Evolutionary conservation across 2,797 vertebrate species (phyloP), one percentile per base, ranked within the genome.

Genomic region (Morelia viridis): DNA sequence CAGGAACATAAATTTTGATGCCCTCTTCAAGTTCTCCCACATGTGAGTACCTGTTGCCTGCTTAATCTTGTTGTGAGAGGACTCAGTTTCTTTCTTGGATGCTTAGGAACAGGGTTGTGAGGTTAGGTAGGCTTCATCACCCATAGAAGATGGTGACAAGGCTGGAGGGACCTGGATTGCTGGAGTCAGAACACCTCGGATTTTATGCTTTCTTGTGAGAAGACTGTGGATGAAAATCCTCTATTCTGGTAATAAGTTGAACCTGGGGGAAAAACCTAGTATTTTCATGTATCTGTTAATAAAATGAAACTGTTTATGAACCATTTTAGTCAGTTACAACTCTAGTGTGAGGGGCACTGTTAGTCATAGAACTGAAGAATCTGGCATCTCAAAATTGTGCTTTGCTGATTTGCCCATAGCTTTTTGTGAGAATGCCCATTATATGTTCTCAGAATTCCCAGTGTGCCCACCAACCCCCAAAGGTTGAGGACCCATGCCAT

Each of bases 11-110:
- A 97, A 98, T 94, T 95, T 98, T 0, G 97, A 98, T 0, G 97
- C 97, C 0, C 97, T 98, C 80, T 96, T 98, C 90, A 98, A 98
- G 93, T 98, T 98, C 94, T 98, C 98, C 91, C 98, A 98, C 93
- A 98, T 98, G 98, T 98, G 94, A 98, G 98, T 95, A 1, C 0
- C 35, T 8, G 56, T 84, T 0, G 0, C 2, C 1, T 0, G 0
- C 26, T 64, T 91, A 53, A 80, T 57, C 22, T 12, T 89, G 62
- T 31, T 91, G 57, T 24, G 12, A n/a, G 62, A n/a, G 6, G 19
- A 17, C n/a, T 50, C 19, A 0, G 13, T 17, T 58, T 17, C 24
- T 53, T 56, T 60, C n/a, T 31, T 61, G 3, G 2, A 28, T 58
- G 50, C 5, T 15, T 71, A n/a, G 28, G 17, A 86, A 26, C 19